These are phyloP conservation scores for crab-eating macaque (Macaca fascicularis) DNA, from an alignment of 2,113 vertebrate genomes.

Conservation along the genomic window DNA sequence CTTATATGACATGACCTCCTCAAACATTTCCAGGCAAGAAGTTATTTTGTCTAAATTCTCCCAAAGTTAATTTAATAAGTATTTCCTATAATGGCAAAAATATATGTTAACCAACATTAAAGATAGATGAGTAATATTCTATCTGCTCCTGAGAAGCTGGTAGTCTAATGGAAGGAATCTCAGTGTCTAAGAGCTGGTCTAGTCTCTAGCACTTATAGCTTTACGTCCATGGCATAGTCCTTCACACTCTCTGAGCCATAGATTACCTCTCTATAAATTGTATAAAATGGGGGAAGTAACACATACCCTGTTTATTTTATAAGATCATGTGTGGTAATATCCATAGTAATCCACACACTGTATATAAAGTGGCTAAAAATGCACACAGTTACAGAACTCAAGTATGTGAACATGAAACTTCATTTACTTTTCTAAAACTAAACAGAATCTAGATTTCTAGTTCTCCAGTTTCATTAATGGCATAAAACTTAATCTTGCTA, in stretches of 20 bases:
- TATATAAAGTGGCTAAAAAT: not conserved
- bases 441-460: not conserved
- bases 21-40: not conserved
- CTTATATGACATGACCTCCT: not conserved
- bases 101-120: not conserved
- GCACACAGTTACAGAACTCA: not conserved
- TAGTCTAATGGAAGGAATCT: not conserved
- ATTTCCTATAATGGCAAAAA: slow-evolving; percentile 18
- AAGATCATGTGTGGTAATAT: not conserved
- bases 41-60: not conserved
- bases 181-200: not conserved
- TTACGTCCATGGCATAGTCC: not conserved
- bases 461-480: not conserved
- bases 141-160: not conserved
- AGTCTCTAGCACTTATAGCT: not conserved
- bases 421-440: not conserved
- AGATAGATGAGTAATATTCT: not conserved
- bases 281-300: not conserved
- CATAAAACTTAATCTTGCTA: not conserved
- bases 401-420: not conserved
- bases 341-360: not conserved
- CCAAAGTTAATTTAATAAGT: not conserved
- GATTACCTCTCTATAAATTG: not conserved
- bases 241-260: not conserved
- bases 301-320: not conserved